A percentile compares a stretch with the other conserved stretches of the same genome.
These are phyloP conservation scores for Muntiacus reevesi DNA, from an alignment of 2,113 vertebrate genomes.

Conservation along the genomic window DNA sequence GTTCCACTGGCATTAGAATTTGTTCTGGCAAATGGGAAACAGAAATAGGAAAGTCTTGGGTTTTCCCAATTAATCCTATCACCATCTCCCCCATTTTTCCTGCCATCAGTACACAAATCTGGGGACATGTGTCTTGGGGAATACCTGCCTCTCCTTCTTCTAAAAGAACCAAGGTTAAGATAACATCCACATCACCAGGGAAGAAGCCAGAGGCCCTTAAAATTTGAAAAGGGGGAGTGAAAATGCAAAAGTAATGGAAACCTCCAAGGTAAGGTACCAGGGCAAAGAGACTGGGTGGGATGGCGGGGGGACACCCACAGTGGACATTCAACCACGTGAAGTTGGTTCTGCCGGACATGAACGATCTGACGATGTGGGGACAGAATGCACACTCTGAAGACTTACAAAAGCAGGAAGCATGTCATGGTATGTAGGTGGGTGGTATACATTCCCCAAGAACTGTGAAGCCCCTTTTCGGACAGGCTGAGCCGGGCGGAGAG, in stretches of 20 bases:
- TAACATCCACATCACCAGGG: background rate
- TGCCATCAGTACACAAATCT: background rate
- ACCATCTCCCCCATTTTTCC: background rate
- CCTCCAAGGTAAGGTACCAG: background rate
- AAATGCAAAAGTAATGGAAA: background rate
- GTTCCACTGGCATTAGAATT: background rate
- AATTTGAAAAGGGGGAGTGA: background rate
- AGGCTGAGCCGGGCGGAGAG: slow-evolving; percentile 93
- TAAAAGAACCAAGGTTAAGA: background rate
- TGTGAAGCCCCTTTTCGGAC: slow-evolving; percentile 88
- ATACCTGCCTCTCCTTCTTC: background rate
- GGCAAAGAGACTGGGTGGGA: background rate
- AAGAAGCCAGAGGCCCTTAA: background rate
- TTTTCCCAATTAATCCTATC: background rate
- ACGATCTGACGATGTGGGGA: rapidly evolving
- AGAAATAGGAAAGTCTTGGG: background rate
- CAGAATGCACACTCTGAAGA: slow-evolving; percentile 12
- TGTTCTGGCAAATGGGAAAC: background rate
- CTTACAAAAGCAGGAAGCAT: slow-evolving; percentile 99
- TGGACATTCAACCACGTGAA: background rate
- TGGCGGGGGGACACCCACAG: background rate
- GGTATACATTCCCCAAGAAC: slow-evolving; percentile 90
- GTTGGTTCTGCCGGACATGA: background rate
- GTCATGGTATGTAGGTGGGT: slow-evolving; percentile 95
- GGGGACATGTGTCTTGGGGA: background rate